Evolutionary conservation across 2,888 invertebrate species (phyloP).

Genomic region (Ochropleura leucogaster): DNA sequence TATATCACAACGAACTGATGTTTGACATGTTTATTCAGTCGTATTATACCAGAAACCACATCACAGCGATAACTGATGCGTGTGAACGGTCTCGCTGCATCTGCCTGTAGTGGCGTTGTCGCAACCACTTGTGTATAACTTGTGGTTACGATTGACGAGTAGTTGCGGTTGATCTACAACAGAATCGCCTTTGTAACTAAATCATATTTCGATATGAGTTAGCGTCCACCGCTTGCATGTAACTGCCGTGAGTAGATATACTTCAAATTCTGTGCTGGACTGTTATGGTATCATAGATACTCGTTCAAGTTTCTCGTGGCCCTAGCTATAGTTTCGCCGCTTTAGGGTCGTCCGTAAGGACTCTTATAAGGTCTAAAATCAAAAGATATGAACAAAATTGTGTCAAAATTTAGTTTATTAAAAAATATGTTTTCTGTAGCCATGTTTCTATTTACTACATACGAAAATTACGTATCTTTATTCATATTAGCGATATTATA

Average conservation of each 20-base stretch:
- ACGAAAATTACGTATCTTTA: constrained; percentile 50
- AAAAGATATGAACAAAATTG: background rate
- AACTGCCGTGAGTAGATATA: background rate
- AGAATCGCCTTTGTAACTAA: background rate
- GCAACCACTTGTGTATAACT: background rate
- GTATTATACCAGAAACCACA: background rate
- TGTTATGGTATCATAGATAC: background rate
- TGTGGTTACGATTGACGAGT: background rate
- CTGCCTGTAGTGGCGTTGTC: background rate
- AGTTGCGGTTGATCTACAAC: background rate
- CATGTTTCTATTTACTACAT: constrained; percentile 31
- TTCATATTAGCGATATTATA: background rate
- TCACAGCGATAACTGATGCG: background rate
- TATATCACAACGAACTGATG: background rate
- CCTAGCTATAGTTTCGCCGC: background rate
- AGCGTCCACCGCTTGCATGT: background rate
- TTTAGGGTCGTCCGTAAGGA: background rate
- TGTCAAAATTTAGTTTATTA: background rate
- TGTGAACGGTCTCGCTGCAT: background rate
- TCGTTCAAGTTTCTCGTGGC: background rate
- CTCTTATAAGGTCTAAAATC: background rate
- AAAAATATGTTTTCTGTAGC: background rate
- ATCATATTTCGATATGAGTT: background rate
- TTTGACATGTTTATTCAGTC: constrained; percentile 1
- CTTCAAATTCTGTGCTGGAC: background rate